Conservation (phyloP, 2,888 invertebrate species). For the Caenorhabditis sp. region DNA sequence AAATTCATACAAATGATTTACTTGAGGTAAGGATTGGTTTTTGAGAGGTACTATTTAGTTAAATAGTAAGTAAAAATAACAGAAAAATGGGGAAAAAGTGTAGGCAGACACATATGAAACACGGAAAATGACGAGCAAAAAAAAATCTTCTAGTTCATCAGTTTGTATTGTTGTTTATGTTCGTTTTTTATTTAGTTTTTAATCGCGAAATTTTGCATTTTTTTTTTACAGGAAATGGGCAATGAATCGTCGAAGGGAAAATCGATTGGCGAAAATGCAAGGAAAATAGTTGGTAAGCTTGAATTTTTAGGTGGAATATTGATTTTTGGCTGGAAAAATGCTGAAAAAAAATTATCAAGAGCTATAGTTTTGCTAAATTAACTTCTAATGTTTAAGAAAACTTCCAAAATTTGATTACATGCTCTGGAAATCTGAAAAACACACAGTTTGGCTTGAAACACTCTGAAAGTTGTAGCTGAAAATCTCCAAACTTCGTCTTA, state of each 20-base stretch:
- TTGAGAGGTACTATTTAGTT: too few relatives aligned
- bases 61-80: conserved; percentile 13
- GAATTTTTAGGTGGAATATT: neutral
- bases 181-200: neutral
- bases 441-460: too few relatives aligned
- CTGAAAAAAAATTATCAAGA: neutral
- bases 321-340: neutral
- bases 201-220: neutral
- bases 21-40: conserved; percentile 11
- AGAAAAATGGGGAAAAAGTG: conserved; percentile 73
- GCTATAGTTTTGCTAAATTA: too few relatives aligned
- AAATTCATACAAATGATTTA: conserved; percentile 18
- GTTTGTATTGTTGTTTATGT: conserved; percentile 9
- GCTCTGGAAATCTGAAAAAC: too few relatives aligned
- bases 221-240: conserved; percentile 42
- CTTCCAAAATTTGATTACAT: too few relatives aligned
- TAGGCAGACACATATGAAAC: conserved; percentile 14
- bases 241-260: conserved; percentile 47
- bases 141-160: neutral
- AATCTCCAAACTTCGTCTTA: too few relatives aligned
- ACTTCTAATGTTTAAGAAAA: too few relatives aligned
- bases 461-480: too few relatives aligned
- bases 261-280: conserved; percentile 20
- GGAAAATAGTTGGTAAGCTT: conserved; percentile 27
- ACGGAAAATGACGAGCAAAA: conserved; percentile 11